These are phyloP conservation scores for zebrafish (Danio rerio) DNA, from an alignment of 2,113 vertebrate species.

Conservation along the genomic window DNA sequence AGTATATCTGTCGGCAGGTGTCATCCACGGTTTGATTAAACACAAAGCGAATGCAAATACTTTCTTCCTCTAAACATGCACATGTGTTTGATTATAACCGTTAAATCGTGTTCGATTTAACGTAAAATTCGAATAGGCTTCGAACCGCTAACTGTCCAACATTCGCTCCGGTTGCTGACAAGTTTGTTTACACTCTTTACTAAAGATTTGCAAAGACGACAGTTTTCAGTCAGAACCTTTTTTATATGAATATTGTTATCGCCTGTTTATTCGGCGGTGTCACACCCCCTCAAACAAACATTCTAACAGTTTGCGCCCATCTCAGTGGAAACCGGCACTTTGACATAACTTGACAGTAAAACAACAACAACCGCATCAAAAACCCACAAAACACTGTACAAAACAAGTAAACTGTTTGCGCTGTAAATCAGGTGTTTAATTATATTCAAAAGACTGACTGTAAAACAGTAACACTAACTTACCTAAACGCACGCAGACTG, in stretches of 20 bases:
- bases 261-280: conserved; percentile 56
- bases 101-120: too few relatives aligned
- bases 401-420: not conserved
- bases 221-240: not conserved
- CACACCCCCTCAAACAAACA: conserved; percentile 71
- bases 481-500: conserved; percentile 83
- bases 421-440: not conserved
- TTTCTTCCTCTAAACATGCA: not conserved
- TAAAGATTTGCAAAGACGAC: not conserved
- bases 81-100: not conserved
- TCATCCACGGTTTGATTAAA: not conserved
- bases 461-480: conserved; percentile 73
- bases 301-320: conserved; percentile 43
- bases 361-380: not conserved
- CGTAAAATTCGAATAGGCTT: not conserved
- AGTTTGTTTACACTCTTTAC: not conserved
- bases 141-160: conserved; percentile 22
- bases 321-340: conserved; percentile 36
- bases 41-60: not conserved
- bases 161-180: not conserved
- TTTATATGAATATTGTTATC: not conserved
- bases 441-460: not conserved
- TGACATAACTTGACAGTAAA: conserved; percentile 21
- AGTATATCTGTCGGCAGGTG: not conserved
- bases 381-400: not conserved